Evolutionary conservation across 1,140 invertebrate genomes (phyloP).

Genomic region (Manduca sexta): DNA sequence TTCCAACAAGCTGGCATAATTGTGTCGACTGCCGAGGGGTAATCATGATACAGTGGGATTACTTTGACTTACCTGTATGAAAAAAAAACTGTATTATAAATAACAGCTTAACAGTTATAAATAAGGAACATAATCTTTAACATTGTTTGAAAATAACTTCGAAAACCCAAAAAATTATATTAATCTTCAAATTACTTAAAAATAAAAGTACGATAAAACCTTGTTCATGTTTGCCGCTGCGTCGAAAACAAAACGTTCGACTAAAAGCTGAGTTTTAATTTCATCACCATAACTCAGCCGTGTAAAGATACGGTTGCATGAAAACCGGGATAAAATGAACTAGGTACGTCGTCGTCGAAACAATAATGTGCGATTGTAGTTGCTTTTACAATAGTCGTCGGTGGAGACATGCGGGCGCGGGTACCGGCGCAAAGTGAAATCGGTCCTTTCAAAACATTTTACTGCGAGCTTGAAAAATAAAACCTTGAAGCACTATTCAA

Average conservation of each 20-base stretch:
- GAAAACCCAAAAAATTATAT: too few species aligned
- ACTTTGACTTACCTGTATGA: too few species aligned
- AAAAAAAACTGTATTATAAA: too few species aligned
- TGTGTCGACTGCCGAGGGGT: too few species aligned
- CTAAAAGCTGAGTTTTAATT: slow-evolving; percentile 61
- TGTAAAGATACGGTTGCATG: slow-evolving; percentile 54
- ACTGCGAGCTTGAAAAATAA: slow-evolving; percentile 56
- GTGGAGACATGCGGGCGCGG: slow-evolving; percentile 43
- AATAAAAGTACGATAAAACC: too few species aligned
- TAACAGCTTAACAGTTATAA: too few species aligned
- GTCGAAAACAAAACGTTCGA: slow-evolving; percentile 3
- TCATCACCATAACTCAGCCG: slow-evolving; percentile 56
- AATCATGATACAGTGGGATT: too few species aligned
- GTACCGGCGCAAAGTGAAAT: slow-evolving; percentile 50
- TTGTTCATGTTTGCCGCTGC: too few species aligned
- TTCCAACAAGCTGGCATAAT: too few species aligned
- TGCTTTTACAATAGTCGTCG: slow-evolving; percentile 58
- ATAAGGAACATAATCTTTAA: too few species aligned
- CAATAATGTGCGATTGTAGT: slow-evolving; percentile 69
- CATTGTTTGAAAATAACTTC: too few species aligned
- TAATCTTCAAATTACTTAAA: too few species aligned
- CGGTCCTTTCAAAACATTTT: slow-evolving; percentile 70
- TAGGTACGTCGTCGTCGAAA: slow-evolving; percentile 48
- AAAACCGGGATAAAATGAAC: slow-evolving; percentile 55
- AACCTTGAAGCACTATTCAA: slow-evolving; percentile 41